Base-by-base conservation (phyloP, 92 coral and sea anemone species). In the Zoanthus sociatus region DNA sequence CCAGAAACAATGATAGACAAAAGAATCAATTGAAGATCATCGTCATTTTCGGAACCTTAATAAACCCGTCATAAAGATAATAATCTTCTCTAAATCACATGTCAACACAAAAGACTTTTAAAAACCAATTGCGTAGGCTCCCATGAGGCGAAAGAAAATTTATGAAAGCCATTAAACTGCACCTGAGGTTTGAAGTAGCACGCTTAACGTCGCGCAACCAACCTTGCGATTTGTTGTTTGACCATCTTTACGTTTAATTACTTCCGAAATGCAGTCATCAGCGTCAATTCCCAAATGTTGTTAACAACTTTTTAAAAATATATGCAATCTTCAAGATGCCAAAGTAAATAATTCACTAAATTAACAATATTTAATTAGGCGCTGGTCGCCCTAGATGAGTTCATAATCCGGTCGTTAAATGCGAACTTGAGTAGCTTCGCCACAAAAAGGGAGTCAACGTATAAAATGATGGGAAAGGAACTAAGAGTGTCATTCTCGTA, bases 151-250 rank as follows among this genome's bases (percentile, higher is more conserved):
- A 81, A 81, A 64, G 75, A 66, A 81, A 81, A 83, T 77, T 83
- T 82, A 56, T 78, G 79, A 84, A 87, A 88, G 78, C 84, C 82
- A 87, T 87, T 91, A 82, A 90, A 78, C 82, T 72, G 86, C 86
- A 87, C 83, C 87, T 83, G 85, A 63, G 89, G 76, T 85, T 91
- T 83, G 83, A 75, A 83, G 51, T 46, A 66, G 18, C 85, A 26
- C 21, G 85, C 46, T 50, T 81, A 81, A 81, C 66, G 85, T 61
- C 73, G 74, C 64, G 87, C 82, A 87, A 83, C 83, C 86, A 82
- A 87, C 78, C 61, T 58, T 76, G 67, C 89, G 90, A 91, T 91
- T 91, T 91, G 93, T 78, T 86, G 91, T 76, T 87, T 87, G 75
- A 85, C 87, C 83, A 91, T 91, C 45, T 78, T 77, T 71, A 26